phyloP scores from a whole-genome alignment of 2,113 vertebrate genomes.

The Lichenostomus cassidix region DNA sequence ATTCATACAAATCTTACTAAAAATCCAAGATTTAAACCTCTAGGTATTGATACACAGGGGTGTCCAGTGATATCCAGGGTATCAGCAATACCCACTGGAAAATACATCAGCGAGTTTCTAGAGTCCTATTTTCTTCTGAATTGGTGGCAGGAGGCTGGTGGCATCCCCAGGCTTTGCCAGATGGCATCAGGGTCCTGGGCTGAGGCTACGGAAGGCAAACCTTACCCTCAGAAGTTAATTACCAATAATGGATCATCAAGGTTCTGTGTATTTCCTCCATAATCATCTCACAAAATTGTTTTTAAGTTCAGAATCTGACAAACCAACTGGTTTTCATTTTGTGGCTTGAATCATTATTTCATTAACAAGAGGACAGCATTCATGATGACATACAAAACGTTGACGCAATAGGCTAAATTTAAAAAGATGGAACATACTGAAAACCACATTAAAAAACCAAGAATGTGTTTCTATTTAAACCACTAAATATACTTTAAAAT shows the following conservation, averaged over 20 bases:
- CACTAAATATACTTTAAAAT: constrained; percentile 56
- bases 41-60: not conserved
- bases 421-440: constrained; percentile 40
- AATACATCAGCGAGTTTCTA: not conserved
- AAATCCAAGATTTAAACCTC: not conserved
- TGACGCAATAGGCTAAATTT: constrained; percentile 65
- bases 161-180: not conserved
- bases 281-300: not conserved
- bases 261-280: not conserved
- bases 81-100: not conserved
- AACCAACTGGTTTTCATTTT: constrained; percentile 69
- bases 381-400: constrained; percentile 64
- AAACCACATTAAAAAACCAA: constrained; percentile 49
- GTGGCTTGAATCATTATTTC: constrained; percentile 69
- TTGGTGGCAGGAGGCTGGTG: not conserved
- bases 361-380: constrained; percentile 55
- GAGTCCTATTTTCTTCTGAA: not conserved
- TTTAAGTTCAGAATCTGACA: constrained; percentile 4
- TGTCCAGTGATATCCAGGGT: not conserved
- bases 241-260: not conserved
- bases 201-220: not conserved
- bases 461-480: constrained; percentile 50
- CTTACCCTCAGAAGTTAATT: not conserved
- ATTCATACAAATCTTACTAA: not conserved
- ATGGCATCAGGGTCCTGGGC: not conserved